Conservation (phyloP, 64 coral and sea anemone species). For the Stylophora pistillata region DNA sequence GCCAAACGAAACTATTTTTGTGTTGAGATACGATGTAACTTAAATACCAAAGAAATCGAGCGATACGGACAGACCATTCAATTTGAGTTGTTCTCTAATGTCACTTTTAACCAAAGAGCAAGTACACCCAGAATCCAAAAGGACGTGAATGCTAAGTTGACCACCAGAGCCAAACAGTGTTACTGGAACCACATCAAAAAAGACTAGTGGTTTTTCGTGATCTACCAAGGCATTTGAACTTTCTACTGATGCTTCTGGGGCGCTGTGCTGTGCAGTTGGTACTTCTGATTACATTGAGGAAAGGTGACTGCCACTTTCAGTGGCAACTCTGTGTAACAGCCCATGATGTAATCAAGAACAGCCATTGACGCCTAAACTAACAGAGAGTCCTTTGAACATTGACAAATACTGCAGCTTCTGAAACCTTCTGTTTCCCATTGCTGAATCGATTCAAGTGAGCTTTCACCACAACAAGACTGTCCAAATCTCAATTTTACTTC, state of each 20-base stretch:
- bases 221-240: neutral
- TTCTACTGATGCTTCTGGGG: neutral
- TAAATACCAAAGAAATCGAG: conserved; percentile 12
- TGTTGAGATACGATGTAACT: too few species aligned
- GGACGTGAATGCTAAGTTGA: neutral
- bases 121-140: neutral
- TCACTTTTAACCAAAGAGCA: neutral
- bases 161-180: neutral
- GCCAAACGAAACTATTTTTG: neutral
- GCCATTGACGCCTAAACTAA: conserved; percentile 12
- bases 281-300: too few species aligned
- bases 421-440: too few species aligned
- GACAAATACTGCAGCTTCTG: too few species aligned
- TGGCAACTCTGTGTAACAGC: too few species aligned
- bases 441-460: too few species aligned
- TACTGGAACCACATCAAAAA: neutral
- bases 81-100: neutral
- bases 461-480: too few species aligned
- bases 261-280: neutral
- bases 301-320: too few species aligned
- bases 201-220: too few species aligned
- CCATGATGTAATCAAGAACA: too few species aligned
- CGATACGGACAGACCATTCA: neutral
- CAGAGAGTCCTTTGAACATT: too few species aligned
- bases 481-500: too few species aligned